Conservation (phyloP, 2,797 vertebrate species). For the Prunella strophiata region DNA sequence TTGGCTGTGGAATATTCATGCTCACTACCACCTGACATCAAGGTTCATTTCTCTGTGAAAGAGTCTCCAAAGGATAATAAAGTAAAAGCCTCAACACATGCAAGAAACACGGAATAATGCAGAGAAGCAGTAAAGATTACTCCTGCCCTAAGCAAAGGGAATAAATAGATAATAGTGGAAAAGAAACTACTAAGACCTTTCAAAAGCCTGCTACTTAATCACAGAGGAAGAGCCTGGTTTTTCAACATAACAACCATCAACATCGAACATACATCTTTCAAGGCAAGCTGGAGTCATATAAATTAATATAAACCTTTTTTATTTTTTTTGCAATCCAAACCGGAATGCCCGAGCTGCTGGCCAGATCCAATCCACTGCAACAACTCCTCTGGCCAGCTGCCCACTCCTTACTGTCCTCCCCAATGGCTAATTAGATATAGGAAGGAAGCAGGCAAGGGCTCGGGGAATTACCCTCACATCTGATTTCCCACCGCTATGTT, state of each 20-base stretch:
- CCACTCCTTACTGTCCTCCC: neutral
- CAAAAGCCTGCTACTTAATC: neutral
- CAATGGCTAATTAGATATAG: neutral
- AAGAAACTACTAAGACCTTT: neutral
- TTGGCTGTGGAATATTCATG: constrained; percentile 50
- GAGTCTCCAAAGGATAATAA: constrained; percentile 55
- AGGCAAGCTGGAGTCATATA: neutral
- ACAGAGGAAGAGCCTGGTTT: neutral
- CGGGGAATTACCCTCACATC: neutral
- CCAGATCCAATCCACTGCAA: neutral
- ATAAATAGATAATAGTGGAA: neutral
- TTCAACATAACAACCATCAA: neutral
- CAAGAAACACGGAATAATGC: constrained; percentile 32
- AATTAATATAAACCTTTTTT: neutral
- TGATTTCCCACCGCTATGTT: neutral
- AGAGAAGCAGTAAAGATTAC: neutral
- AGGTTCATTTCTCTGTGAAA: constrained; percentile 48
- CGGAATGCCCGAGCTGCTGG: neutral
- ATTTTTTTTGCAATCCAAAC: neutral
- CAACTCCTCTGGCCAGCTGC: neutral
- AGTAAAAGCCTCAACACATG: constrained; percentile 27
- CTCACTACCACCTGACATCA: constrained; percentile 41
- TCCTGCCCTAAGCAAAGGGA: neutral
- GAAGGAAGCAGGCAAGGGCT: neutral
- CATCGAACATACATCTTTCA: fast-evolving